Conservation (phyloP, 1,140 invertebrate genomes). For the Macrocentrus cingulum region DNA sequence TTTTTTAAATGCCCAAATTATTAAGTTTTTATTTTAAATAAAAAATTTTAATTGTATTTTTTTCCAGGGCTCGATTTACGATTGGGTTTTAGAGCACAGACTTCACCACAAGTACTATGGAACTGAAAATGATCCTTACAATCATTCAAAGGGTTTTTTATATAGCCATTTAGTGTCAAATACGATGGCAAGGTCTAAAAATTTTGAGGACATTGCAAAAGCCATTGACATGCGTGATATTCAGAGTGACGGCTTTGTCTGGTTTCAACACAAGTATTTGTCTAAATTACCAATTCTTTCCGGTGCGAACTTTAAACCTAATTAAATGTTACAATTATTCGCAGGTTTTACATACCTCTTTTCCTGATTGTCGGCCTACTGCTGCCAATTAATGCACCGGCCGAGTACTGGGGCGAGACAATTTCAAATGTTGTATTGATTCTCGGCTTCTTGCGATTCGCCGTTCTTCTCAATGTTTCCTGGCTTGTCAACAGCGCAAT, state of each 20-base stretch:
- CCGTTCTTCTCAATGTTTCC: constrained; percentile 63
- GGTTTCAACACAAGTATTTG: constrained; percentile 76
- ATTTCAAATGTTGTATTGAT: constrained; percentile 64
- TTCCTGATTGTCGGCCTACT: constrained; percentile 68
- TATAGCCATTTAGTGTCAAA: constrained; percentile 79
- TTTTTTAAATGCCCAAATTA: too few species aligned
- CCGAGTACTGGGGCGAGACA: constrained; percentile 74
- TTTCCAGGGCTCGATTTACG: constrained; percentile 72
- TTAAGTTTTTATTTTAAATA: too few species aligned
- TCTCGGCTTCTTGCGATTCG: constrained; percentile 68
- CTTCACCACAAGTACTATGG: constrained; percentile 88
- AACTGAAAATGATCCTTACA: constrained; percentile 88
- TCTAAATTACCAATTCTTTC: too few species aligned
- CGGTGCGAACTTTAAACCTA: too few species aligned
- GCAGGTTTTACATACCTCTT: constrained; percentile 71
- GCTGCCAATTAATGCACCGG: constrained; percentile 72
- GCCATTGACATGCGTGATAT: constrained; percentile 85
- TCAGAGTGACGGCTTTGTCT: constrained; percentile 78
- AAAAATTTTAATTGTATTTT: too few species aligned
- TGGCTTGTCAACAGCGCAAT: constrained; percentile 73
- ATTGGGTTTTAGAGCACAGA: constrained; percentile 81
- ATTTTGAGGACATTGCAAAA: constrained; percentile 70
- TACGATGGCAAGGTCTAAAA: constrained; percentile 68
- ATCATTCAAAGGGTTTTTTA: constrained; percentile 82
- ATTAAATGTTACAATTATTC: too few species aligned